Conservation (phyloP, 2,113 vertebrate species). For the Daphoenositta chrysoptera region DNA sequence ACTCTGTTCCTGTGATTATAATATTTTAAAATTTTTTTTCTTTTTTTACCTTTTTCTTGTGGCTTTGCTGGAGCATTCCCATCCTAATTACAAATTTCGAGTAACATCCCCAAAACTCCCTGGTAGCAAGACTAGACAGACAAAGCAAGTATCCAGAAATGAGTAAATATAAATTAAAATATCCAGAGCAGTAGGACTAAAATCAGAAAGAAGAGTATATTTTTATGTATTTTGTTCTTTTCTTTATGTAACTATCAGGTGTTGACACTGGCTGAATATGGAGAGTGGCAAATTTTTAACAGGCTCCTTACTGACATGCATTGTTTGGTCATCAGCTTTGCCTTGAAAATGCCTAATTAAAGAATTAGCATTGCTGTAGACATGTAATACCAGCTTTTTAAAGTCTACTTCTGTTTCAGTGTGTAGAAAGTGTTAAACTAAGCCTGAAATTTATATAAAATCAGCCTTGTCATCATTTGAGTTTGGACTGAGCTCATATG, state of each 20-base stretch:
- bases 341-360: neutral
- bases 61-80: neutral
- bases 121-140: neutral
- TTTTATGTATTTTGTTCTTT: neutral
- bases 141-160: neutral
- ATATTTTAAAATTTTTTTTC: neutral
- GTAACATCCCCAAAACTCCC: neutral
- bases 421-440: neutral
- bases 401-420: neutral
- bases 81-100: neutral
- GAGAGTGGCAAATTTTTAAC: neutral
- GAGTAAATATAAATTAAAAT: neutral
- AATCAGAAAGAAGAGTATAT: neutral
- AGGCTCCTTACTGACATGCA: neutral
- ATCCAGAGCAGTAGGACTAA: neutral
- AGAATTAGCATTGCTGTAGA: neutral
- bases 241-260: neutral
- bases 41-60: neutral
- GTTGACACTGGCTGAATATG: neutral
- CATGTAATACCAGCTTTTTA: neutral
- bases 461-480: neutral
- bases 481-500: neutral
- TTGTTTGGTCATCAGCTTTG: neutral
- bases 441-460: neutral
- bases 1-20: neutral